These are phyloP conservation scores for Hyalella azteca DNA, from an alignment of 2,888 invertebrate species.

Conservation along the genomic window DNA sequence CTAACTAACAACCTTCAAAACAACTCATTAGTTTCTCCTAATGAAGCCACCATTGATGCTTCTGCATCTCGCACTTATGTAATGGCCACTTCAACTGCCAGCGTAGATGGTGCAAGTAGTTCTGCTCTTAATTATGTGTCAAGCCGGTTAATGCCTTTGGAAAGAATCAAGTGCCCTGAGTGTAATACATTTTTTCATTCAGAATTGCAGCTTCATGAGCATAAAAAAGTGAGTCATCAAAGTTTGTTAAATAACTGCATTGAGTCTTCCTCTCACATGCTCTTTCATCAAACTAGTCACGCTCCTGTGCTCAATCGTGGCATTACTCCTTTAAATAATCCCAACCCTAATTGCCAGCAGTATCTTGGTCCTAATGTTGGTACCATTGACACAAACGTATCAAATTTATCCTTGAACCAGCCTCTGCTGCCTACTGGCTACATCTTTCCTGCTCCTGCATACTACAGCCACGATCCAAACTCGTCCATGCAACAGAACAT, in stretches of 20 bases:
- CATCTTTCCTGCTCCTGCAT: background rate
- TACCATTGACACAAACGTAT: background rate
- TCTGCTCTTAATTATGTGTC: conserved; percentile 3
- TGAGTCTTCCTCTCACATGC: conserved; percentile 3
- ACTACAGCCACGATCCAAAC: conserved; percentile 4
- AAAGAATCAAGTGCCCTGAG: conserved; percentile 4
- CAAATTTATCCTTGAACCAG: conserved; percentile 5
- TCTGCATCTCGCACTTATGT: background rate
- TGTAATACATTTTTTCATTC: conserved; percentile 16
- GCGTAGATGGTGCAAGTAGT: background rate
- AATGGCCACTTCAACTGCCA: background rate
- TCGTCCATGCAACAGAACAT: conserved; percentile 11
- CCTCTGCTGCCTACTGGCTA: background rate
- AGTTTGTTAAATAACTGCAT: background rate
- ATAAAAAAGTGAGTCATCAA: conserved; percentile 21
- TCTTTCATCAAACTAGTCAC: background rate
- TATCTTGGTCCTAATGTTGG: conserved; percentile 21
- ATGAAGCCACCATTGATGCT: background rate
- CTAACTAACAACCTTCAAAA: background rate
- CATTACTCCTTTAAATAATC: background rate
- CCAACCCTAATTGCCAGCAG: background rate
- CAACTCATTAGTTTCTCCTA: background rate
- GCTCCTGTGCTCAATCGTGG: background rate
- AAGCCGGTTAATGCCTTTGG: background rate
- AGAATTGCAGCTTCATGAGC: conserved; percentile 12